phyloP scores from a whole-genome alignment of 1,140 invertebrate genomes.

The Orchestia grillus region DNA sequence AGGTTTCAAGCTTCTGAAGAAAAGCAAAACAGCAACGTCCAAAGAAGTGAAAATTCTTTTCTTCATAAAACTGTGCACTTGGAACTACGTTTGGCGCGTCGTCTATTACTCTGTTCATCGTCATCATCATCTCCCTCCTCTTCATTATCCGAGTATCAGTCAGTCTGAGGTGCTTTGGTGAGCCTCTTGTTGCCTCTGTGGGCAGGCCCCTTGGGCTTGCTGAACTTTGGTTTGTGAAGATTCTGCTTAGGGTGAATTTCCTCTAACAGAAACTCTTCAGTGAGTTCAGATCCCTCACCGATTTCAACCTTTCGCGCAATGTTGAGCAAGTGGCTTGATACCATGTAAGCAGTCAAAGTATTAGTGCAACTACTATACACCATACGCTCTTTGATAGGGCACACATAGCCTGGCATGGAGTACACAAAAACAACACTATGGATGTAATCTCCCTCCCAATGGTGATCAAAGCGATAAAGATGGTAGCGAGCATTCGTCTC shows the following conservation, averaged over 20 bases:
- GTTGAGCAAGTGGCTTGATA: conserved; percentile 77
- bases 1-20: no score
- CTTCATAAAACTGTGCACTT: conserved; percentile 38
- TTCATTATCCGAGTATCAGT: conserved; percentile 33
- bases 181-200: conserved; percentile 90
- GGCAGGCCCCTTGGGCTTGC: conserved; percentile 94
- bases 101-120: not conserved
- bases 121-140: not conserved
- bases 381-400: conserved; percentile 96
- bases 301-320: conserved; percentile 95
- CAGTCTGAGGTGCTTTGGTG: conserved; percentile 79
- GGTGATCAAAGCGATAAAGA: conserved; percentile 91
- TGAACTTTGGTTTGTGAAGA: conserved; percentile 90
- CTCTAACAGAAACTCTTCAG: conserved; percentile 89
- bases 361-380: conserved; percentile 97
- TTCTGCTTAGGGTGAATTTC: conserved; percentile 95
- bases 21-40: no score
- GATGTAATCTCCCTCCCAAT: conserved; percentile 89
- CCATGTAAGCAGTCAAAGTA: conserved; percentile 84
- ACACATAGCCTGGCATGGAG: conserved; percentile 95
- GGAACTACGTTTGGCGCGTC: not conserved
- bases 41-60: not conserved
- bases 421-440: conserved; percentile 95
- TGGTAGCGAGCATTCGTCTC: conserved; percentile 90
- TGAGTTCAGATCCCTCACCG: conserved; percentile 88